Conservation (phyloP, 30 jellyfish, hydroid and myxozoan species). For the Clytia hemisphaerica region DNA sequence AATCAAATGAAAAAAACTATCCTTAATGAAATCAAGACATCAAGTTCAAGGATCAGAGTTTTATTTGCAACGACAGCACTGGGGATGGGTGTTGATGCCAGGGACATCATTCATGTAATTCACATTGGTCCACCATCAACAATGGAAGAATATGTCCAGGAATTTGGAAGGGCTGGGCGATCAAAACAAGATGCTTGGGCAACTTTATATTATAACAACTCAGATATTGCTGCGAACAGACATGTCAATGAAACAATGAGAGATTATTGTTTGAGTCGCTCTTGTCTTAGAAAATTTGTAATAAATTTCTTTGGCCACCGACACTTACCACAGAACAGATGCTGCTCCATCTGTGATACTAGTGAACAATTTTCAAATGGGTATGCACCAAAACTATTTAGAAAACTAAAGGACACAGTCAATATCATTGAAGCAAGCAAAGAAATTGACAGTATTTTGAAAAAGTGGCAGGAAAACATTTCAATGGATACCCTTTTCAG, state of each 20-base stretch:
- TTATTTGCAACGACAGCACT: conserved; percentile 13
- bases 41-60: background rate
- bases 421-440: too few species aligned
- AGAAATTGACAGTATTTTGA: too few species aligned
- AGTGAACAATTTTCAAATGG: too few species aligned
- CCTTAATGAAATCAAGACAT: background rate
- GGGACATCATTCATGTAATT: background rate
- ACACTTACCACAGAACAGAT: too few species aligned
- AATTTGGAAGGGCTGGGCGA: conserved; percentile 13
- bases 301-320: too few species aligned
- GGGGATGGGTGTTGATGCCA: conserved; percentile 5
- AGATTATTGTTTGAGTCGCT: background rate
- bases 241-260: conserved; percentile 3
- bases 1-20: background rate
- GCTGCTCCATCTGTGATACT: too few species aligned
- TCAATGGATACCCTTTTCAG: too few species aligned
- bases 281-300: too few species aligned
- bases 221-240: background rate
- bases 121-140: conserved; percentile 7
- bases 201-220: background rate
- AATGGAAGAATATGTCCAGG: conserved; percentile 10
- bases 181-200: background rate
- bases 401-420: too few species aligned
- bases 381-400: too few species aligned
- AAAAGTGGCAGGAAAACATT: too few species aligned